phyloP scores from a whole-genome alignment of 2,113 vertebrate species.

The Spheniscus mendiculus region DNA sequence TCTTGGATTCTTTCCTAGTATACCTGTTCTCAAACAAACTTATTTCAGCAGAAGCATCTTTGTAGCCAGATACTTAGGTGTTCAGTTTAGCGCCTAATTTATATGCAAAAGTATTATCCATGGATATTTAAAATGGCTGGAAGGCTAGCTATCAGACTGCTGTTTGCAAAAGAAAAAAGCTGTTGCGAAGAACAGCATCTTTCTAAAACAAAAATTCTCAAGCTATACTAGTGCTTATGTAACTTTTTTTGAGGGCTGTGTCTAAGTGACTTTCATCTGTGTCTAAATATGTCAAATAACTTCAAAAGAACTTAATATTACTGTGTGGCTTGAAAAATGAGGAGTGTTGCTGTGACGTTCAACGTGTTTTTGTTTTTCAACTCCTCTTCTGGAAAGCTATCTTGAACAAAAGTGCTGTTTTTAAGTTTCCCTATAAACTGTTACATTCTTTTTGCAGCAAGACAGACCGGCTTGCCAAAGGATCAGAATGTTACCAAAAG shows the following conservation, averaged over 20 bases:
- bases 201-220: background rate
- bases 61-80: background rate
- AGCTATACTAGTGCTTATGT: background rate
- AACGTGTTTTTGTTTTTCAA: background rate
- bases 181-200: background rate
- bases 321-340: background rate
- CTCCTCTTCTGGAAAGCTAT: slow-evolving; percentile 26
- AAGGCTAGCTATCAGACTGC: background rate
- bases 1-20: background rate
- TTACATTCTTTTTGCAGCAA: slow-evolving; percentile 79
- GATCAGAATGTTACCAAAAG: slow-evolving; percentile 98
- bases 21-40: background rate
- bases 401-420: background rate
- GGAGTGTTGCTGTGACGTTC: background rate
- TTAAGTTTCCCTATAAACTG: slow-evolving; percentile 24
- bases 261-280: background rate
- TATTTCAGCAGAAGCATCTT: background rate
- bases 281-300: background rate
- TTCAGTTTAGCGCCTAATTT: background rate
- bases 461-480: slow-evolving; percentile 93
- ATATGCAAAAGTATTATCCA: background rate
- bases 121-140: background rate
- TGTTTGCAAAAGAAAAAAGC: background rate
- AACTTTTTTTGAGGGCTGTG: background rate
- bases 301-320: background rate